Conservation (phyloP, 2,797 vertebrate species). For the Lithobates pipiens region DNA sequence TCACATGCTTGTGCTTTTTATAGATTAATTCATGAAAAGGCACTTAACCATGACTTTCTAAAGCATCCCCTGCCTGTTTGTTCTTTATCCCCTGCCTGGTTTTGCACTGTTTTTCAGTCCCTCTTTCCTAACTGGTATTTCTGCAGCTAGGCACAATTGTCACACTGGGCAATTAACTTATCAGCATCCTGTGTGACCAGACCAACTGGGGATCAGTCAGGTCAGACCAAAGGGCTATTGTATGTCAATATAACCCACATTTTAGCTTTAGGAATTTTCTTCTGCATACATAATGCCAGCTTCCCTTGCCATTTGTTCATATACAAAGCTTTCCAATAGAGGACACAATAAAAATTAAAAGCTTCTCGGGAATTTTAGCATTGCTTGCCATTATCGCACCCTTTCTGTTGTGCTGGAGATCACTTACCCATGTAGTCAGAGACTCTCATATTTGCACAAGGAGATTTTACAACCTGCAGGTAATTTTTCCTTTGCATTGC, state of each 20-base stretch:
- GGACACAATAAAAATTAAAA: no score
- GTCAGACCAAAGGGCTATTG: neutral
- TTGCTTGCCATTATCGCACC: no score
- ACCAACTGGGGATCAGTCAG: neutral
- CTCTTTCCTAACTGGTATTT: conserved; percentile 14
- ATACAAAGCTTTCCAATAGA: no score
- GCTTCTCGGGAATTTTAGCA: no score
- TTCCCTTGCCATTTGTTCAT: neutral
- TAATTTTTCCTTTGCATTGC: no score
- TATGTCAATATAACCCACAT: neutral
- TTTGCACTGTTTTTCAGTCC: conserved; percentile 14
- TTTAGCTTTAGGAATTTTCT: neutral
- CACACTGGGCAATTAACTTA: neutral
- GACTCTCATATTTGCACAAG: no score
- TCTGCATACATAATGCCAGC: neutral
- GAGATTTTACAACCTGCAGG: no score
- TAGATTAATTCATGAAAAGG: conserved; percentile 28
- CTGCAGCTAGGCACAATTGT: neutral
- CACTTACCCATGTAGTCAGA: no score
- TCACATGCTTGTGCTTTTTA: conserved; percentile 41
- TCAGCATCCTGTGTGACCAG: neutral
- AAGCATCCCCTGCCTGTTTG: neutral
- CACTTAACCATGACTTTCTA: conserved; percentile 25
- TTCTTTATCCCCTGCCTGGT: neutral
- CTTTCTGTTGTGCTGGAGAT: no score